Evolutionary conservation across 1,140 invertebrate genomes (phyloP).

Genomic region (Theocolax elegans): DNA sequence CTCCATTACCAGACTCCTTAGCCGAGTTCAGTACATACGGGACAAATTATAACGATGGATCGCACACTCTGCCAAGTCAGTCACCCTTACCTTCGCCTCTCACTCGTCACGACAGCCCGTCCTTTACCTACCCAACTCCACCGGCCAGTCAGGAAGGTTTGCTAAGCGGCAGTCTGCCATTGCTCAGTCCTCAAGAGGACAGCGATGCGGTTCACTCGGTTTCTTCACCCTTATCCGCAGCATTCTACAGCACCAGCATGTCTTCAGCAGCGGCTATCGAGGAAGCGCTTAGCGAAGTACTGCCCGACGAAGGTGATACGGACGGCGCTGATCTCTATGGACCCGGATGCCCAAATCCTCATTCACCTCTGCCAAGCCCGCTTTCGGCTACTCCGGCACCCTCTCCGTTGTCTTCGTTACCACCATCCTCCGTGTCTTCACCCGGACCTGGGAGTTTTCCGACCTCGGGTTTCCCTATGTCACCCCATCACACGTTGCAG

Average conservation of each 20-base stretch:
- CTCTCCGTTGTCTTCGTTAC: conserved; percentile 70
- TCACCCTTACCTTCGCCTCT: conserved; percentile 77
- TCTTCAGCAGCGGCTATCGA: conserved; percentile 86
- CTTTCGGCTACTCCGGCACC: conserved; percentile 72
- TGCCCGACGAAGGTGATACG: conserved; percentile 78
- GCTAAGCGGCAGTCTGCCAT: conserved; percentile 65
- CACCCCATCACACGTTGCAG: conserved; percentile 71
- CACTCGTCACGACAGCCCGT: conserved; percentile 72
- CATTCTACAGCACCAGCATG: conserved; percentile 87
- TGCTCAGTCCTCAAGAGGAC: conserved; percentile 68
- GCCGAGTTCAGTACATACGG: conserved; percentile 83
- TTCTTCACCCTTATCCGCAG: conserved; percentile 79
- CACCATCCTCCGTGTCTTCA: conserved; percentile 69
- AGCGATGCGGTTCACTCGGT: conserved; percentile 72
- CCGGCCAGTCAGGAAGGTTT: conserved; percentile 84
- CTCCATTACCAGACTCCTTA: conserved; percentile 80
- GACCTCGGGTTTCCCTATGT: conserved; percentile 65
- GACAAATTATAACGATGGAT: conserved; percentile 67
- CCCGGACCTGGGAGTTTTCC: conserved; percentile 68
- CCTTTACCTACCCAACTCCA: conserved; percentile 83
- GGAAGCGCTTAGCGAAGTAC: conserved; percentile 82
- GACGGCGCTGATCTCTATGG: conserved; percentile 73
- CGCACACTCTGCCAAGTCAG: conserved; percentile 67
- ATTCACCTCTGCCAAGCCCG: conserved; percentile 74
- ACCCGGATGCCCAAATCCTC: conserved; percentile 68